Percentiles rank a stretch among this genome's conserved stretches.
Conservation (phyloP, 2,888 invertebrate species). For the Ennomos fuscantarius region DNA sequence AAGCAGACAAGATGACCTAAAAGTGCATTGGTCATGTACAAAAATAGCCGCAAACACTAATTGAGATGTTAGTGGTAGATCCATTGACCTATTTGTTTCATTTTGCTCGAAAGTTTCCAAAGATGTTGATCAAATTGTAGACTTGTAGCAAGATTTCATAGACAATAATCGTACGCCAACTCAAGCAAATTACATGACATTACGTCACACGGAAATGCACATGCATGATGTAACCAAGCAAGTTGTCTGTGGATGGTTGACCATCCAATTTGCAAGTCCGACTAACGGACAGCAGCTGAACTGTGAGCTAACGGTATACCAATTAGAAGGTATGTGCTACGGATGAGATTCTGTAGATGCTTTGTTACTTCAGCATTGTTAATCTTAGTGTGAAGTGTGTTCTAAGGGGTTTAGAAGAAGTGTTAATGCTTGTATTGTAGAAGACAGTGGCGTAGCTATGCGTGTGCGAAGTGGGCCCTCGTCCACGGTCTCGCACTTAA, state of each 20-base stretch:
- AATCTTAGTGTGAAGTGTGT: slow-evolving; percentile 14
- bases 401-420: background rate
- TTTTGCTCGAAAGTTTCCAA: background rate
- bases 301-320: slow-evolving; percentile 12
- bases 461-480: too few species aligned
- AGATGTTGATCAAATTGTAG: too few species aligned
- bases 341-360: background rate
- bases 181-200: background rate
- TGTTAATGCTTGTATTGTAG: too few species aligned
- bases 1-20: slow-evolving; percentile 18
- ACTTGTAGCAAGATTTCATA: too few species aligned
- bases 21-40: slow-evolving; percentile 27
- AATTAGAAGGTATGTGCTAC: slow-evolving; percentile 23
- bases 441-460: too few species aligned
- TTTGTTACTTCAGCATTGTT: slow-evolving; percentile 8
- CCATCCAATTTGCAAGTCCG: slow-evolving; percentile 21
- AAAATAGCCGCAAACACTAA: slow-evolving; percentile 25
- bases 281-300: slow-evolving; percentile 2
- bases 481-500: too few species aligned
- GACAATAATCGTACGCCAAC: too few species aligned
- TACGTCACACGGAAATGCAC: slow-evolving; percentile 16
- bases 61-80: slow-evolving; percentile 11
- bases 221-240: slow-evolving; percentile 14
- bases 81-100: slow-evolving; percentile 16
- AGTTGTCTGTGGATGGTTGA: background rate